Percentiles rank a stretch among this genome's conserved stretches.
Conservation (phyloP, 1,140 invertebrate genomes). For the Drosophila gunungcola region DNA sequence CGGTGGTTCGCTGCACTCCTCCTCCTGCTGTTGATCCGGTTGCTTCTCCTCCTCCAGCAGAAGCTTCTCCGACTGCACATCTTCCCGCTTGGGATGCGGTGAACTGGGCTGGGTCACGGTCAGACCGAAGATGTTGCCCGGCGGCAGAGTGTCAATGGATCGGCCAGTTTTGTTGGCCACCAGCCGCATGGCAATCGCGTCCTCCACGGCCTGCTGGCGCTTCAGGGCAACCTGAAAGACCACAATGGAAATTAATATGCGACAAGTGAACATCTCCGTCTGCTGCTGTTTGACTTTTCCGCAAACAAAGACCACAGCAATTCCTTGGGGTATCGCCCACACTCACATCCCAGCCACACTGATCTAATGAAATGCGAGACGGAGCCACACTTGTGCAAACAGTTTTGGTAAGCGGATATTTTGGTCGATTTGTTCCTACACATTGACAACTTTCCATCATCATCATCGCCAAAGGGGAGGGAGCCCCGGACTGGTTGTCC, state of each 20-base stretch:
- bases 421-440: constrained; percentile 73
- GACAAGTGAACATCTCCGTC: constrained; percentile 67
- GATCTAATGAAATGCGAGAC: constrained; percentile 64
- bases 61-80: constrained; percentile 5
- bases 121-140: constrained; percentile 96
- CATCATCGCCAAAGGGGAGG: constrained; percentile 46
- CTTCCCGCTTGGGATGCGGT: constrained; percentile 1
- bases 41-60: background rate
- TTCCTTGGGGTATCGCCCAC: constrained; percentile 56
- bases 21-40: background rate
- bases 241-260: constrained; percentile 84
- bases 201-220: constrained; percentile 98
- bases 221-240: constrained; percentile 95
- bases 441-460: constrained; percentile 82
- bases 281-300: constrained; percentile 66
- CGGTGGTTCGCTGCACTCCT: constrained; percentile 19
- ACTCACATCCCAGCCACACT: background rate
- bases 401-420: constrained; percentile 78
- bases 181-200: constrained; percentile 96
- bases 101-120: constrained; percentile 88
- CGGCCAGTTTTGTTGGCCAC: constrained; percentile 95
- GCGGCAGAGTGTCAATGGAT: constrained; percentile 92
- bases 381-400: constrained; percentile 80
- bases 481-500: constrained; percentile 31
- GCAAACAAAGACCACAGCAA: constrained; percentile 49